Evolutionary conservation across 1,140 invertebrate genomes (phyloP), one percentile per base, ranked within the genome.

Genomic region (Drosophila biarmipes): DNA sequence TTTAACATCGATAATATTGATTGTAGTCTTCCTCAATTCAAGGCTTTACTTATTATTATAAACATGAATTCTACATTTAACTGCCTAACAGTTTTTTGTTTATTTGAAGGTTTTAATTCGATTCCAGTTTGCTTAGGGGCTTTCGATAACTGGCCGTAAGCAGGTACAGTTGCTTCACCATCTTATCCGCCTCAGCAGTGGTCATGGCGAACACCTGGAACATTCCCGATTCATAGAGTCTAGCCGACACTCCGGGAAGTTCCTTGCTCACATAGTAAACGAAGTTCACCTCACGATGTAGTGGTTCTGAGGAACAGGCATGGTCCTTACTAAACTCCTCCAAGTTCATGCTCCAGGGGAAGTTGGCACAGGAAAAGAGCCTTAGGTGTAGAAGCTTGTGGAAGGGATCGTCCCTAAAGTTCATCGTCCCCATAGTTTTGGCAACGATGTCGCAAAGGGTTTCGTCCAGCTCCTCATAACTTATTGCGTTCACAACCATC

Each of bases 191-290:
- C 29, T 43, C 29, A 7, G 12, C 19, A 0, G 59, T 19, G 37
- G n/a, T 71, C 48, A 76, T 66, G 3, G 72, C 72, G 42, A 55
- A 66, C 4, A 80, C 76, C 0, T 75, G 53, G 0, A 79, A 40
- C 10, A 37, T 24, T 4, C 77, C 78, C 4, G 61, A 54, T 35
- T 75, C 59, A 29, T 57, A 57, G 0, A 79, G 53, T 8, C 78
- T 52, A 0, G 76, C 78, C 0, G 61, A 66, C n/a, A 78, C 78
- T 4, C 59, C 40, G 2, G 75, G 56, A 2, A 78, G 8, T 8
- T 4, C 17, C 21, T 71, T 80, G 31, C 78, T 38, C 37, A 78
- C 78, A 45, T 66, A 80, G 56, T 78, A 78, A 17, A 34, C 64
- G 29, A 42, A 80, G 4, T 43, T 24, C 8, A 21, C 11, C 14